Evolutionary conservation across 2,113 vertebrate genomes (phyloP).

Genomic region (Varanus salvator): DNA sequence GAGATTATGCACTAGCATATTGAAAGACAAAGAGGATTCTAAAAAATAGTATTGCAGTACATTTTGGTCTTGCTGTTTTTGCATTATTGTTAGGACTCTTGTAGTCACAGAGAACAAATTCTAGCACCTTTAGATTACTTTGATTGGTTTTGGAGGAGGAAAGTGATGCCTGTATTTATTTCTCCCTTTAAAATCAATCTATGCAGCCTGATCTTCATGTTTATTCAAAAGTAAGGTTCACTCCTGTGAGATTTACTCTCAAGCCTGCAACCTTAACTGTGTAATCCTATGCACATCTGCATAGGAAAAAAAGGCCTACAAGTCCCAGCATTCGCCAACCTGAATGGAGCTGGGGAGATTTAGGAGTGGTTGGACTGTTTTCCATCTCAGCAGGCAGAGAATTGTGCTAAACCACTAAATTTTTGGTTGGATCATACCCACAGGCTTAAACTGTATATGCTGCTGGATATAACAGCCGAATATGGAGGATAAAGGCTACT

Average conservation of each 20-base stretch:
- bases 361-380: too few relatives aligned
- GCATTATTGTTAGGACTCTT: neutral
- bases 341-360: neutral
- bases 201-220: neutral
- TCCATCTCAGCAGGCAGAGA: neutral
- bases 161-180: neutral
- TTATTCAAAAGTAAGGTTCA: neutral
- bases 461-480: too few relatives aligned
- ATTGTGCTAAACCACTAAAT: neutral
- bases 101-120: neutral
- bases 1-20: neutral
- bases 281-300: neutral
- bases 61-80: neutral
- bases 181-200: neutral
- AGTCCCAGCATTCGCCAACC: neutral
- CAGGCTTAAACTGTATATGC: neutral
- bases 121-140: neutral
- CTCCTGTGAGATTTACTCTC: neutral
- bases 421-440: neutral
- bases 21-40: neutral
- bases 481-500: neutral
- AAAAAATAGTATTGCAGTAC: neutral
- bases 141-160: neutral
- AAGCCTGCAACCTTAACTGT: neutral
- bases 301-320: neutral